Percentiles rank a stretch among this genome's conserved stretches.
Evolutionary conservation across 2,113 vertebrate species (phyloP).

Genomic region (Camelus dromedarius): DNA sequence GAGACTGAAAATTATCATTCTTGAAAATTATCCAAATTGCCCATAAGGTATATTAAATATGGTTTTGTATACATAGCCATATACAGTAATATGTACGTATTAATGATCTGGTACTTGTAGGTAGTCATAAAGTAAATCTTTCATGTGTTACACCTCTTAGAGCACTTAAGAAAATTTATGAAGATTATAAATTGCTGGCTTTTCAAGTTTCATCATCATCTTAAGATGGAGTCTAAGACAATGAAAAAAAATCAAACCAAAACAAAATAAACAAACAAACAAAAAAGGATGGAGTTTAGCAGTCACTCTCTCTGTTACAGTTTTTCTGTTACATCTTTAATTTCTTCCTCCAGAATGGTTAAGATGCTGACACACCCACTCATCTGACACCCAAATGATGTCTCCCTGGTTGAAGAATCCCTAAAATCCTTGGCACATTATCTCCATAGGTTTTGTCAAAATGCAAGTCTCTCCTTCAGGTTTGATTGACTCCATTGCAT

Average conservation of each 20-base stretch:
- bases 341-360: not conserved
- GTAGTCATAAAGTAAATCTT: not conserved
- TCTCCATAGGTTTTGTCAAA: conserved; percentile 31
- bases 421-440: not conserved
- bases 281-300: not conserved
- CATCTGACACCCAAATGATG: not conserved
- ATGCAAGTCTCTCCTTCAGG: not conserved
- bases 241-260: too few species aligned
- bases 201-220: not conserved
- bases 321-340: not conserved
- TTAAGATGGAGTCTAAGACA: not conserved
- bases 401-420: not conserved
- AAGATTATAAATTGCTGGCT: not conserved
- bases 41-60: not conserved
- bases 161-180: not conserved
- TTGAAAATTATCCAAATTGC: conserved; percentile 52
- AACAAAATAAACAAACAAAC: too few species aligned
- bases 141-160: not conserved
- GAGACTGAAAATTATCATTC: not conserved
- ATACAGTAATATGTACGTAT: not conserved
- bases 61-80: not conserved
- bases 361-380: not conserved
- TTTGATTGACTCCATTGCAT: not conserved
- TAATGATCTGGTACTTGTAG: not conserved
- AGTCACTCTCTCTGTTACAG: not conserved